Percentiles rank a stretch among this genome's conserved stretches.
Conservation (phyloP, 1,140 invertebrate genomes). For the Paracyclopina nana region DNA sequence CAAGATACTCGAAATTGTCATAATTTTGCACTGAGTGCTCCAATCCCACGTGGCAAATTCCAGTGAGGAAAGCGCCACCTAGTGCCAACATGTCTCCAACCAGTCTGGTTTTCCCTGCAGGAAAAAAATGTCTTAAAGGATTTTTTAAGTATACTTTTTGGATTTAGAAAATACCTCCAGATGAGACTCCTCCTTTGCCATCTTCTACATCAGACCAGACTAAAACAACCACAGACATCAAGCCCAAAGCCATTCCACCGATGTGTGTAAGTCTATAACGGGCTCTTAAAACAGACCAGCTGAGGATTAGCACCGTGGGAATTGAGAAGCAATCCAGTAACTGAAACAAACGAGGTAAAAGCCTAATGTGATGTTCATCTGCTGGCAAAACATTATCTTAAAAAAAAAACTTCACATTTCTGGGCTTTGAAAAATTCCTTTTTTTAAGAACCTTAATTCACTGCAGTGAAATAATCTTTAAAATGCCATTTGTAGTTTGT, state of each 20-base stretch:
- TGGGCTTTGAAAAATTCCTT: too few species aligned
- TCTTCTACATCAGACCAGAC: constrained; percentile 62
- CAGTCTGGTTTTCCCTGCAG: constrained; percentile 49
- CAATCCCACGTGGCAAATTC: constrained; percentile 56
- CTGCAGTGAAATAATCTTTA: too few species aligned
- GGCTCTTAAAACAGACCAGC: constrained; percentile 43
- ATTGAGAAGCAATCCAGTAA: constrained; percentile 67
- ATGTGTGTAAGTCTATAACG: constrained; percentile 50
- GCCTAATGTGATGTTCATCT: too few species aligned
- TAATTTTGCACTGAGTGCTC: constrained; percentile 61
- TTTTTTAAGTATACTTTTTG: background rate
- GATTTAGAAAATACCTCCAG: constrained; percentile 18
- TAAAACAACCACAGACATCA: constrained; percentile 59
- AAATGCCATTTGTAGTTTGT: too few species aligned
- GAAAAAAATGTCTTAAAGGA: constrained; percentile 18
- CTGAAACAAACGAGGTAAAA: constrained; percentile 36
- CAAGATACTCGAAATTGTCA: constrained; percentile 60
- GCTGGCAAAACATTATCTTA: too few species aligned
- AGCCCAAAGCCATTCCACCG: constrained; percentile 51
- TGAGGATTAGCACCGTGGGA: constrained; percentile 51
- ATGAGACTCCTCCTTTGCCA: constrained; percentile 26
- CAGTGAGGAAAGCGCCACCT: constrained; percentile 55
- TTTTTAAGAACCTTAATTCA: too few species aligned
- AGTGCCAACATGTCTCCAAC: constrained; percentile 65
- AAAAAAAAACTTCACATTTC: too few species aligned